Conservation (phyloP, 1,140 invertebrate species). For the Trichonephila inaurata region DNA sequence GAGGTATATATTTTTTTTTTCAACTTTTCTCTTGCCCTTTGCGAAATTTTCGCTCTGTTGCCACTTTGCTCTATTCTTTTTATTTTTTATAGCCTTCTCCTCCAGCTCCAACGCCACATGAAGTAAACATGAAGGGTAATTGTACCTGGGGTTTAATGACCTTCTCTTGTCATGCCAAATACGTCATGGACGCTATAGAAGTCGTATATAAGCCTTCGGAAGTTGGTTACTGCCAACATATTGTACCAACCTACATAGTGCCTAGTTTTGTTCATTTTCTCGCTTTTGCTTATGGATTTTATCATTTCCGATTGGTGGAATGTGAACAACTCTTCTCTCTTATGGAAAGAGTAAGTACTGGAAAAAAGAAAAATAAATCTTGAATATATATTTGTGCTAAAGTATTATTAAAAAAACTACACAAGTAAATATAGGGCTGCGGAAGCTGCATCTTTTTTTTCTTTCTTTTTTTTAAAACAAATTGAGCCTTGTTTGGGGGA, state of each 20-base stretch:
- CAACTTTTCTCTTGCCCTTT: background rate
- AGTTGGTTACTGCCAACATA: constrained; percentile 49
- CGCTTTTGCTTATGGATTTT: constrained; percentile 89
- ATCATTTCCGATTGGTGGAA: constrained; percentile 89
- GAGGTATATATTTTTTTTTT: background rate
- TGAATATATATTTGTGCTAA: background rate
- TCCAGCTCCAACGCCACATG: constrained; percentile 11
- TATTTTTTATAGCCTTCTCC: constrained; percentile 34
- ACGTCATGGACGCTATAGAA: constrained; percentile 17
- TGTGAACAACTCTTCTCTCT: constrained; percentile 93
- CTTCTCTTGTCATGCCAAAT: constrained; percentile 43
- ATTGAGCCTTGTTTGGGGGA: no score
- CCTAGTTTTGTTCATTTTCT: constrained; percentile 89
- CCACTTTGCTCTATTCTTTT: background rate
- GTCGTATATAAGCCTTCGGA: background rate
- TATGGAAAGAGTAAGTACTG: constrained; percentile 89
- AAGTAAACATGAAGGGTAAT: constrained; percentile 55
- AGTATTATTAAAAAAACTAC: no score
- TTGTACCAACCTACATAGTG: constrained; percentile 88
- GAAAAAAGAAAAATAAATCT: background rate
- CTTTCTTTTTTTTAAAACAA: no score
- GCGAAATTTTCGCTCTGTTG: background rate
- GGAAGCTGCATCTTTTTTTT: no score
- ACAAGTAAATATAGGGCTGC: no score
- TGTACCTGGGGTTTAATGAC: constrained; percentile 53